Conservation (phyloP, 2,113 vertebrate genomes). For the Neofelis nebulosa region DNA sequence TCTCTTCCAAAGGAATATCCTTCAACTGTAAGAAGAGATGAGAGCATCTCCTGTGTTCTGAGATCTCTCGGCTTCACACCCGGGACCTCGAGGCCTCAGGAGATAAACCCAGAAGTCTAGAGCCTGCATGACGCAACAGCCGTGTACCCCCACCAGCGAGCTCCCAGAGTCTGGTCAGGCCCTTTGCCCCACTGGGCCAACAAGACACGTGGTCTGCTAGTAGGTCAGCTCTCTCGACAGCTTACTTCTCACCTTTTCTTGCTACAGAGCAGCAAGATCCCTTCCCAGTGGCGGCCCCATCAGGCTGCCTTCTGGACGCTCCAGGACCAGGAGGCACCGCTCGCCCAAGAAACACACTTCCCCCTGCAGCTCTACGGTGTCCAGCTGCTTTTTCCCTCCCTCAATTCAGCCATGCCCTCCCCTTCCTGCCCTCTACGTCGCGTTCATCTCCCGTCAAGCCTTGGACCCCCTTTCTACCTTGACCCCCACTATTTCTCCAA, state of each 20-base stretch:
- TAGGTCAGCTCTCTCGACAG: not conserved
- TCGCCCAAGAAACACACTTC: not conserved
- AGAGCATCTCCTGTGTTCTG: not conserved
- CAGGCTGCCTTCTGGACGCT: not conserved
- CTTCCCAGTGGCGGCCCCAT: not conserved
- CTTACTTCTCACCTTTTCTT: not conserved
- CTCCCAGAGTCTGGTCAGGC: not conserved
- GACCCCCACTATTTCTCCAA: not conserved
- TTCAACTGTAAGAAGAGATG: not conserved
- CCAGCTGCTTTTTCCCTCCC: not conserved
- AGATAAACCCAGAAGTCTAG: not conserved
- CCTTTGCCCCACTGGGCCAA: not conserved
- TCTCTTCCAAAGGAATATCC: not conserved
- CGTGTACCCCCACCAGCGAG: fast-evolving
- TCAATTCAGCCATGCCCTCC: not conserved
- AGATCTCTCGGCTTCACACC: not conserved
- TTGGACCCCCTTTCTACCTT: not conserved
- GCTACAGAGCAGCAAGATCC: not conserved
- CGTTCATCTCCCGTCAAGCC: not conserved
- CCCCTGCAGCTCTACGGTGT: not conserved
- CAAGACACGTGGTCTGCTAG: not conserved
- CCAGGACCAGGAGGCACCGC: not conserved
- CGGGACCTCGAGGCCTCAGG: not conserved
- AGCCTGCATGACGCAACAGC: fast-evolving
- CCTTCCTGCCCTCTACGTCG: not conserved